Base-by-base conservation (phyloP, 2,797 vertebrate genomes). In the Darevskia nairensis region DNA sequence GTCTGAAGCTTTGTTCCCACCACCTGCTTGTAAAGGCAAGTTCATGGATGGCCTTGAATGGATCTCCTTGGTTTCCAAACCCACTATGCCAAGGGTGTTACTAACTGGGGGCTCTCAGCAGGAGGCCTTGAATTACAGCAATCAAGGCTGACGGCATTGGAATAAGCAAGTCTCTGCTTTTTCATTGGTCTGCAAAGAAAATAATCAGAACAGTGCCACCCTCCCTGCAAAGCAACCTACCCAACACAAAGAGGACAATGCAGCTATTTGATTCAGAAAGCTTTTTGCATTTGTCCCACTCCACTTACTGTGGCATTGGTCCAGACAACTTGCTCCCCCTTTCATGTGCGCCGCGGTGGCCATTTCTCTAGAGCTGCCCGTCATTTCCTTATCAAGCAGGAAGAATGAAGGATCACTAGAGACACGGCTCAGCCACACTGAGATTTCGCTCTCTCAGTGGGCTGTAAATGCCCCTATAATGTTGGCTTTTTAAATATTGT, bases 401-500 rank as follows among this genome's bases (percentile, higher is more conserved):
- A 92, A 91, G 92, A 88, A 95, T 0, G 68, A 64, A 91, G 92
- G 90, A 94, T 95, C 92, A 6, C 94, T 91, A 39, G 82, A 94
- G 93, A 95, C 90, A 86, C 64, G 64, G 90, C 72, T 90, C 92
- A 94, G 92, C 72, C 94, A 94, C 84, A 92, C 93, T 93, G 94
- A 88, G 94, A 95, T 92, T 95, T 94, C 92, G 90, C 91, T 95
- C 91, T 95, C 94, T 87, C 93, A 89, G 91, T 50, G 0, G 94
- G 95, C 72, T 94, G 90, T 93, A 96, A 96, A 96, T 94, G 93
- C 93, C 95, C 95, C 93, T 95, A 95, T 95, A 95, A 95, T 95
- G 94, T 91, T 95, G 93, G 93, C 94, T 95, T 94, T 96, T 95
- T 93, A 90, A 94, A 95, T 96, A 94, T 94, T 84, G 90, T 93